A percentile compares a stretch with the other conserved stretches of the same genome.
Evolutionary conservation across 2,113 vertebrate species (phyloP).

Genomic region (Pogona vitticeps): DNA sequence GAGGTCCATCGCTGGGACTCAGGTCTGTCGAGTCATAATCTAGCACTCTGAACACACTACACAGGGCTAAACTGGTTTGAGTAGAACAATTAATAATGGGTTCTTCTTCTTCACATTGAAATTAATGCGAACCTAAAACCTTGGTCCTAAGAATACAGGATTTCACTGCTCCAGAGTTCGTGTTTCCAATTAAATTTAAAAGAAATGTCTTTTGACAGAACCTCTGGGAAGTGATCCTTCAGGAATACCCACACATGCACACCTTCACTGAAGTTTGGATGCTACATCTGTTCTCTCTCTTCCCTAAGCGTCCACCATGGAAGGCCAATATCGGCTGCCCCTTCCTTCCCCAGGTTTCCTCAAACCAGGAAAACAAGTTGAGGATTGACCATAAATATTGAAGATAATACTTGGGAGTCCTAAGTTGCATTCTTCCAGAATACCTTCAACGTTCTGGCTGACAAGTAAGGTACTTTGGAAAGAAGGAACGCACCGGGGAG

Average conservation of each 20-base stretch:
- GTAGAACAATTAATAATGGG: neutral
- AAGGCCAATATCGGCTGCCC: slow-evolving; percentile 62
- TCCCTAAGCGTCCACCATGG: slow-evolving; percentile 65
- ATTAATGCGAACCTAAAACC: neutral
- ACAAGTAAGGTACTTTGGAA: slow-evolving; percentile 25
- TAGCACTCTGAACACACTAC: neutral
- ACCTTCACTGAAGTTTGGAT: slow-evolving; percentile 70
- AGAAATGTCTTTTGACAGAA: slow-evolving; percentile 67
- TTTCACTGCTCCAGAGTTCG: slow-evolving; percentile 66
- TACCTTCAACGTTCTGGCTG: slow-evolving; percentile 49
- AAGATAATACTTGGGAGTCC: slow-evolving; percentile 52
- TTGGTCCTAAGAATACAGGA: slow-evolving; percentile 57
- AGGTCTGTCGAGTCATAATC: too few relatives aligned
- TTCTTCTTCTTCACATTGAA: neutral
- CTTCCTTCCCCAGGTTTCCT: slow-evolving; percentile 60
- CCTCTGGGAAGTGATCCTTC: slow-evolving; percentile 73
- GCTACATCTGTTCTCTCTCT: slow-evolving; percentile 78
- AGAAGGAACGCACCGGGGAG: slow-evolving; percentile 34
- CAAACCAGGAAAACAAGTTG: slow-evolving; percentile 65
- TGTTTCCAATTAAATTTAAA: slow-evolving; percentile 61
- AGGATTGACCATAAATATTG: slow-evolving; percentile 60
- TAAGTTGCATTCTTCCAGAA: slow-evolving; percentile 45
- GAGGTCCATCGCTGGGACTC: too few relatives aligned
- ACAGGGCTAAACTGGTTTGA: neutral
- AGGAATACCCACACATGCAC: too few relatives aligned